phyloP scores from a whole-genome alignment of 2,888 invertebrate species.

The Pyrochroa serraticornis region DNA sequence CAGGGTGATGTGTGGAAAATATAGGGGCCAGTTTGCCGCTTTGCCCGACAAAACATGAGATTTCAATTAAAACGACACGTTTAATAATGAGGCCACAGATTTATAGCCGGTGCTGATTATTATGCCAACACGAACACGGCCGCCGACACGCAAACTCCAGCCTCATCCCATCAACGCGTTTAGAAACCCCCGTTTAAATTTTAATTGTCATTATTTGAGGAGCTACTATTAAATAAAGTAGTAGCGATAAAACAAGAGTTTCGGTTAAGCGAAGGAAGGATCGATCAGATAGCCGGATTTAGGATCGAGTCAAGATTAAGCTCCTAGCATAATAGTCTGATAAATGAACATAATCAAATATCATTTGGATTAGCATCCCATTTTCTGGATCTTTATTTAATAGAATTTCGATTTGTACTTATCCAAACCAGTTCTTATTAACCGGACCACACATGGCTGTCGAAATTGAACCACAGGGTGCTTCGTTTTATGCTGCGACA shows the following conservation, averaged over 20 bases:
- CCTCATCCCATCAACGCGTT: too few relatives aligned
- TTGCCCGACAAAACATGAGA: slow-evolving; percentile 62
- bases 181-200: neutral
- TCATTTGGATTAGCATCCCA: slow-evolving; percentile 36
- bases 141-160: slow-evolving; percentile 43
- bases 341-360: slow-evolving; percentile 34
- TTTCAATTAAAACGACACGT: slow-evolving; percentile 68
- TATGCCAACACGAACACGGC: slow-evolving; percentile 41
- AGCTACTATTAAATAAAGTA: neutral
- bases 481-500: slow-evolving; percentile 1
- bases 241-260: neutral
- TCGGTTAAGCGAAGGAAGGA: neutral
- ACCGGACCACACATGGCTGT: slow-evolving; percentile 34
- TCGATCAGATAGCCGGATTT: slow-evolving; percentile 13
- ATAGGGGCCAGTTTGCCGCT: slow-evolving; percentile 43
- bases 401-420: slow-evolving; percentile 22
- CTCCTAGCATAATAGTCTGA: slow-evolving; percentile 29
- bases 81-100: slow-evolving; percentile 63
- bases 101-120: slow-evolving; percentile 52
- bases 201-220: slow-evolving; percentile 18
- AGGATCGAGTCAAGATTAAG: slow-evolving; percentile 22
- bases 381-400: slow-evolving; percentile 28
- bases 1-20: slow-evolving; percentile 32
- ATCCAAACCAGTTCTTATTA: slow-evolving; percentile 33
- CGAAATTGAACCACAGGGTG: slow-evolving; percentile 8